Base-by-base conservation (phyloP, 1,140 invertebrate species). In the Aphidius ervi region DNA sequence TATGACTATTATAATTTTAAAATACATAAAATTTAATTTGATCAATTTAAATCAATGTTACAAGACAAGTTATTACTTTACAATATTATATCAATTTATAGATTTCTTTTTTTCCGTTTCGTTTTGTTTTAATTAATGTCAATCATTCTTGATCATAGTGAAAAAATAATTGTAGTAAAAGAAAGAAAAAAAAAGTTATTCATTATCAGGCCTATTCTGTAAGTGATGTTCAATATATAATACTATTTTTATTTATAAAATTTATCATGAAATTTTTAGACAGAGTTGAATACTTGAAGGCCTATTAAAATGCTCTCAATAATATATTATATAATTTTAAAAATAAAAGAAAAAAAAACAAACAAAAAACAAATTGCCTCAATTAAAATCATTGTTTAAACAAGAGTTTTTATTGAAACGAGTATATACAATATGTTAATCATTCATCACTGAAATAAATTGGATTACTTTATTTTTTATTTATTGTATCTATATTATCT, bases 201-300 rank as follows among this genome's bases (percentile, higher is more conserved):
- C 41, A 46, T 48, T 16, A 68, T 65, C 68, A 71, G 69, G 69
- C 70, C 70, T 73, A 69, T 72, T 69, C 62, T 70, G 63, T 66
- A 68, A 68, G 58, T 54, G 7, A 54, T 40, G 52, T n/a, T 41
- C n/a, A n/a, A 41, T 52, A 37, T 37, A 52, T 52, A 52, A 52
- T 52, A 39, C 10, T 5, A 7, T 54, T 54, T 9, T 16, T 52
- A 39, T 39, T 52, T 39, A 52, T 23, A 52, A 10, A 39, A 52
- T 52, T 52, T 52, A 31, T 2, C 42, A 43, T 43, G 42, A 43
- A 43, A 10, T 31, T 31, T 31, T 31, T 31, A 1, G 2, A 31
- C 1, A 3, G 23, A 31, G 23, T 31, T 31, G 4, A 31, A 31
- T 31, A 31, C 4, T 31, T 31, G 4, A 31, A 31, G 23, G 23